phyloP scores from a whole-genome alignment of 2,113 vertebrate genomes.

The Pavo muticus region DNA sequence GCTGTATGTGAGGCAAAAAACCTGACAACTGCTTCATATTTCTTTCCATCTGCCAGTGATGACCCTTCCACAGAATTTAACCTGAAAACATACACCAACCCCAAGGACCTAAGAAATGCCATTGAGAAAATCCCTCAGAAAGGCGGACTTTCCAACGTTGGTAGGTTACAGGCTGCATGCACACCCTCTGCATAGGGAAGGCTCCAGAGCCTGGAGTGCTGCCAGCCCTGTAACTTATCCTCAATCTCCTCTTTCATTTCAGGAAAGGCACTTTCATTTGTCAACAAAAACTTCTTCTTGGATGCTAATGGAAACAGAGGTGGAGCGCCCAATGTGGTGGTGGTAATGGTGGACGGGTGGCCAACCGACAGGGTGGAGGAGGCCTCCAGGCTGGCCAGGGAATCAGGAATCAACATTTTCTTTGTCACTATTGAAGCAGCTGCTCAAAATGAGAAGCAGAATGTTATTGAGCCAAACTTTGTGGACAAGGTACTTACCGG shows the following conservation, averaged over 20 bases:
- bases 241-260: slow-evolving; percentile 6
- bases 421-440: slow-evolving; percentile 96
- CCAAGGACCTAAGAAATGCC: slow-evolving; percentile 86
- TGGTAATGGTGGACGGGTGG: slow-evolving; percentile 97
- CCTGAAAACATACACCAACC: slow-evolving; percentile 85
- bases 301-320: slow-evolving; percentile 93
- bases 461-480: slow-evolving; percentile 88
- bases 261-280: slow-evolving; percentile 94
- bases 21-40: slow-evolving; percentile 26
- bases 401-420: slow-evolving; percentile 98
- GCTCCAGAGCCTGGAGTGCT: neutral
- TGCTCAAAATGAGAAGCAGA: slow-evolving; percentile 88
- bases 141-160: slow-evolving; percentile 93
- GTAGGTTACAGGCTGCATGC: slow-evolving; percentile 78
- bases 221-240: neutral
- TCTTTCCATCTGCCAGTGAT: slow-evolving; percentile 78
- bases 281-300: slow-evolving; percentile 93
- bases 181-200: neutral
- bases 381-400: slow-evolving; percentile 90
- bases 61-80: slow-evolving; percentile 91
- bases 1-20: neutral
- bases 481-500: slow-evolving; percentile 90
- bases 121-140: slow-evolving; percentile 92
- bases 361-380: slow-evolving; percentile 95
- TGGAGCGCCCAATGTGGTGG: slow-evolving; percentile 89